phyloP scores from a whole-genome alignment of 2,888 invertebrate species.

The Tachina grossa region DNA sequence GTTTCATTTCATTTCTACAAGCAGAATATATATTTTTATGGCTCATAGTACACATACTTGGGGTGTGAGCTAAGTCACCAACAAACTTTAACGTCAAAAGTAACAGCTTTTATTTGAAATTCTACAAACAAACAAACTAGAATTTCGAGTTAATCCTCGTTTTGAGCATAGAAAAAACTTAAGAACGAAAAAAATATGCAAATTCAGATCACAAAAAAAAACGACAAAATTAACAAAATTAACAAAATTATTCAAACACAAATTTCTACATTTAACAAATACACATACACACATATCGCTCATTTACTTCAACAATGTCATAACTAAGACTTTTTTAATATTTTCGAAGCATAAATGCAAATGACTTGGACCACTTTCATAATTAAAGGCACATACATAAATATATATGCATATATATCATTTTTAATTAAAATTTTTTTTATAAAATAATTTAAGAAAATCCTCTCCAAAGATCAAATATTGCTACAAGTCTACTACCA shows the following conservation, averaged over 20 bases:
- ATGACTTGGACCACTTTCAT: too few species aligned
- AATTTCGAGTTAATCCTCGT: conserved; percentile 22
- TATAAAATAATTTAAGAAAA: too few species aligned
- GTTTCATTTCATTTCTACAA: conserved; percentile 22
- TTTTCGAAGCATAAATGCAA: too few species aligned
- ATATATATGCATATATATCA: too few species aligned
- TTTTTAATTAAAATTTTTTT: too few species aligned
- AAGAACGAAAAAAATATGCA: conserved; percentile 24
- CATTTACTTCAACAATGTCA: too few species aligned
- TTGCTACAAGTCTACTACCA: too few species aligned
- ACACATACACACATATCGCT: too few species aligned
- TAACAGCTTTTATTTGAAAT: conserved; percentile 10
- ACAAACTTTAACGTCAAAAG: conserved; percentile 2
- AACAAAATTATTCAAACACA: background rate
- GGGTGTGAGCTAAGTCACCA: conserved; percentile 11
- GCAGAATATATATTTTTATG: conserved; percentile 18
- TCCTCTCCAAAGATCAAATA: too few species aligned
- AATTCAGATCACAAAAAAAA: conserved; percentile 8
- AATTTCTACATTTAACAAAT: background rate
- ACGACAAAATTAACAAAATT: conserved; percentile 21
- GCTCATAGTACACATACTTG: conserved; percentile 11
- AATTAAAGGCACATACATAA: too few species aligned
- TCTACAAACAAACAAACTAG: conserved; percentile 30
- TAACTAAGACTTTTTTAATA: too few species aligned
- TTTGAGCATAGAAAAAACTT: background rate